These are phyloP conservation scores for Hozukius guyotensis DNA, from an alignment of 2,797 vertebrate genomes.

Conservation along the genomic window DNA sequence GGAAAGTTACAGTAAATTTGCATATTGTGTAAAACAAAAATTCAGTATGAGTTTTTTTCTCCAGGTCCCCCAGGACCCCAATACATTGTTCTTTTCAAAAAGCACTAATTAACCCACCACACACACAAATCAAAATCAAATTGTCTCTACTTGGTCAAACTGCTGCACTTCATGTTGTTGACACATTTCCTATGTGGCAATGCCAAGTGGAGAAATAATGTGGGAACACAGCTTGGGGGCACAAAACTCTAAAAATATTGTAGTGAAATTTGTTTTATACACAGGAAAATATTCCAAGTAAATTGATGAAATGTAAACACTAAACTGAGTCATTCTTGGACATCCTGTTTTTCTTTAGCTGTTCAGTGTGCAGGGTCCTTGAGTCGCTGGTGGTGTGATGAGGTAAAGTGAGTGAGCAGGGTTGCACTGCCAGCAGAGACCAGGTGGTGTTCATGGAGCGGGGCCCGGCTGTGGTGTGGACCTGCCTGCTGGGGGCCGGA, in stretches of 20 bases:
- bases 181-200: neutral
- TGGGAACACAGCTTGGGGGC: too few species aligned
- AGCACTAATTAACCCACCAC: too few species aligned
- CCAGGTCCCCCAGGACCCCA: too few species aligned
- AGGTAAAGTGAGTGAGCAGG: neutral
- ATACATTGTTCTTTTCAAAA: too few species aligned
- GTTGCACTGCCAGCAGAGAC: neutral
- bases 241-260: neutral
- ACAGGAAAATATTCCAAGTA: neutral
- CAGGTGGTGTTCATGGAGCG: constrained; percentile 27
- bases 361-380: neutral
- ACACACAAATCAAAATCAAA: too few species aligned
- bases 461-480: constrained; percentile 23
- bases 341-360: neutral
- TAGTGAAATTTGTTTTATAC: neutral
- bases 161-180: neutral
- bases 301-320: neutral
- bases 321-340: neutral
- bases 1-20: too few species aligned
- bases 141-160: too few species aligned
- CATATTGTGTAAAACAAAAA: too few species aligned
- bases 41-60: too few species aligned
- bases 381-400: neutral
- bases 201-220: neutral
- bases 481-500: constrained; percentile 31